Conservation (phyloP, 2,888 invertebrate species). For the Apoderus coryli region DNA sequence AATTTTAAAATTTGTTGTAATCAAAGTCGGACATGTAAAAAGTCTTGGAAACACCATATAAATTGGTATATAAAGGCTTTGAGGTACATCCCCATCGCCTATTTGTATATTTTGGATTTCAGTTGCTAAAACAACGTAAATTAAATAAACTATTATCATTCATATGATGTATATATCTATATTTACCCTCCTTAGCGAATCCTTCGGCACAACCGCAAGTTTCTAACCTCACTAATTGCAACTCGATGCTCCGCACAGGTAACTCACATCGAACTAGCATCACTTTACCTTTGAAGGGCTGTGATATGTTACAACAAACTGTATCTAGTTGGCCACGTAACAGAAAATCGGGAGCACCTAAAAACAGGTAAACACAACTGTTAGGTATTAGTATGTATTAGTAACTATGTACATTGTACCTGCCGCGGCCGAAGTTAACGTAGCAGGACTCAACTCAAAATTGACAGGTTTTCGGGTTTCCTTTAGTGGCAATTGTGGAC, state of each 20-base stretch:
- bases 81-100: conserved; percentile 79
- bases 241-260: conserved; percentile 80
- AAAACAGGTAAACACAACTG: conserved; percentile 12
- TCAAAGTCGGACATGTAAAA: conserved; percentile 87
- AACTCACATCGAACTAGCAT: conserved; percentile 68
- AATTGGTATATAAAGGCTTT: conserved; percentile 73
- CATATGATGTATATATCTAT: conserved; percentile 4
- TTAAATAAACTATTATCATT: conserved; percentile 1
- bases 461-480: conserved; percentile 48
- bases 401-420: too few species aligned
- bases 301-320: conserved; percentile 66
- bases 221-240: conserved; percentile 88
- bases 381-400: too few species aligned
- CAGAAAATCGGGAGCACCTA: conserved; percentile 62
- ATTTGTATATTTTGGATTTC: conserved; percentile 98
- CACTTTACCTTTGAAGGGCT: conserved; percentile 77
- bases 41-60: conserved; percentile 91
- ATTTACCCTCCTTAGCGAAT: conserved; percentile 73
- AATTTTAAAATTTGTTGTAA: conserved; percentile 86
- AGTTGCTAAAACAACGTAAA: conserved; percentile 50
- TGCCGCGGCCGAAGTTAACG: conserved; percentile 37
- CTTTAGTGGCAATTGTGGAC: conserved; percentile 26
- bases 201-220: conserved; percentile 90
- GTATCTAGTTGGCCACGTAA: conserved; percentile 74
- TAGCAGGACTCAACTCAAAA: conserved; percentile 76